Conservation (phyloP, 2,888 invertebrate genomes). For the Blastobasis lacticolella region DNA sequence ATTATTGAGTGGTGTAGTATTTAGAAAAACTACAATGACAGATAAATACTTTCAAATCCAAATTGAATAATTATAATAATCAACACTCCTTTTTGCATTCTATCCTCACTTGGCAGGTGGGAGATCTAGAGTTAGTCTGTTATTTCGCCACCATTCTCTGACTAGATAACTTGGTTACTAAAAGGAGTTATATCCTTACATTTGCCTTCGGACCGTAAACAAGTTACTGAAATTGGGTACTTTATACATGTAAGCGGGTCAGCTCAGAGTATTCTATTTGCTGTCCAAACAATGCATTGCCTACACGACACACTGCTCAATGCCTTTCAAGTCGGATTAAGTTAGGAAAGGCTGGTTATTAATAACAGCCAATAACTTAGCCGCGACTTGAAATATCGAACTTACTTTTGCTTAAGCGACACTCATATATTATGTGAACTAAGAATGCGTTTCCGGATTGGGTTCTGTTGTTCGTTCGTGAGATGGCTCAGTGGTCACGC, state of each 20-base stretch:
- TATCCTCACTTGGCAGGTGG: too few relatives aligned
- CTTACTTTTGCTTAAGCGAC: conserved; percentile 69
- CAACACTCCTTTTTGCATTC: too few relatives aligned
- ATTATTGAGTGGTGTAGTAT: too few relatives aligned
- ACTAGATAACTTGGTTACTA: too few relatives aligned
- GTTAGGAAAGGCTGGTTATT: conserved; percentile 67
- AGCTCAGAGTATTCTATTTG: conserved; percentile 45
- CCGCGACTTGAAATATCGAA: conserved; percentile 66
- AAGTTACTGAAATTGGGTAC: neutral
- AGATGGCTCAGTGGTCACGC: too few relatives aligned
- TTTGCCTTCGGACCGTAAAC: too few relatives aligned
- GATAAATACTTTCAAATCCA: neutral
- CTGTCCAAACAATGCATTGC: conserved; percentile 54
- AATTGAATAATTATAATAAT: neutral
- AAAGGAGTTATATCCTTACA: too few relatives aligned
- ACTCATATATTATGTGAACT: conserved; percentile 59
- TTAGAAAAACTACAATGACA: neutral
- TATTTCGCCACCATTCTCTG: too few relatives aligned
- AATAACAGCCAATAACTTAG: conserved; percentile 71
- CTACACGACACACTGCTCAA: conserved; percentile 59
- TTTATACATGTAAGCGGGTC: conserved; percentile 1
- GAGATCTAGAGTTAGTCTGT: too few relatives aligned
- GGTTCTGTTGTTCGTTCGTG: conserved; percentile 46
- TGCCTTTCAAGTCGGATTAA: conserved; percentile 71
- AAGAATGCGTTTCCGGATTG: conserved; percentile 70